These are phyloP conservation scores for Ormyrus pomaceus DNA, from an alignment of 2,888 invertebrate species.

Conservation along the genomic window DNA sequence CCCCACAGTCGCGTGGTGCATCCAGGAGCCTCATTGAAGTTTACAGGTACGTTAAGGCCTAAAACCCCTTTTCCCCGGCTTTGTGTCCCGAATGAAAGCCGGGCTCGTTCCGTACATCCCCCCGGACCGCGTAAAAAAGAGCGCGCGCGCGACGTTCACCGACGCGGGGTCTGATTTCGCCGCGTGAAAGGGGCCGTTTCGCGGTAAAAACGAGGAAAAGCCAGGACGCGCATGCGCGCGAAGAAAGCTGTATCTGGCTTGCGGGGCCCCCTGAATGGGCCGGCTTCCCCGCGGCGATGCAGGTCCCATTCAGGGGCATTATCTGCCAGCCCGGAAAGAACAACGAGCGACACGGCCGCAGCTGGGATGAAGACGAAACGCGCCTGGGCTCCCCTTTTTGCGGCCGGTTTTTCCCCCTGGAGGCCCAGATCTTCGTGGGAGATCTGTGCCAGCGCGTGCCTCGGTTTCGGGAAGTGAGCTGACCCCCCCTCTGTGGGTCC, in stretches of 20 bases:
- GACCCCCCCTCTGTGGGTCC: neutral
- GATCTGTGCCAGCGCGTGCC: slow-evolving; percentile 38
- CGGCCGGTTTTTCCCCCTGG: slow-evolving; percentile 7
- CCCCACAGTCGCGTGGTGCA: slow-evolving; percentile 35
- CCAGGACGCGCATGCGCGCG: neutral
- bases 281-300: neutral
- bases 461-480: slow-evolving; percentile 8
- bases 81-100: slow-evolving; percentile 48
- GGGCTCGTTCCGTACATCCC: neutral
- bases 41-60: slow-evolving; percentile 13
- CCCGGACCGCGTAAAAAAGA: neutral
- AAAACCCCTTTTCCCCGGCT: slow-evolving; percentile 38
- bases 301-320: slow-evolving; percentile 38
- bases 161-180: slow-evolving; percentile 39
- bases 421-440: slow-evolving; percentile 41
- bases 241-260: too few relatives aligned
- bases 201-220: slow-evolving; percentile 30
- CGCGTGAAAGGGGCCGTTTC: slow-evolving; percentile 5
- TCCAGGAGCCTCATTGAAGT: slow-evolving; percentile 45
- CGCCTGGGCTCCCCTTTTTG: neutral
- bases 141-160: slow-evolving; percentile 48
- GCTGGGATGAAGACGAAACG: slow-evolving; percentile 13
- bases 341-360: slow-evolving; percentile 38
- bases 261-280: too few relatives aligned
- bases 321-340: slow-evolving; percentile 49